phyloP scores from a whole-genome alignment of 2,888 invertebrate species.

The Xestia xanthographa region DNA sequence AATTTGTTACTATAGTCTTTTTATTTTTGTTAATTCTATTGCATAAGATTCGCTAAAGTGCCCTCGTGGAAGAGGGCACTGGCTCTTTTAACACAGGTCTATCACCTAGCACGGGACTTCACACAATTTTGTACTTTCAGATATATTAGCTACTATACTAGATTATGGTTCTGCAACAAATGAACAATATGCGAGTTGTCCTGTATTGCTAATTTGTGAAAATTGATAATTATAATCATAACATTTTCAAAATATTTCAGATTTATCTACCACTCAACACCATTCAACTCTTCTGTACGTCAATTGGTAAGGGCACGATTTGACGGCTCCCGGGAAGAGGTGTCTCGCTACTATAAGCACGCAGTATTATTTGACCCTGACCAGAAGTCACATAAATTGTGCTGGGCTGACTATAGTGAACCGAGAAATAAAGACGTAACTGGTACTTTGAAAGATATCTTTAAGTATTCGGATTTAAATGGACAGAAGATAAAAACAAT shows the following conservation, averaged over 20 bases:
- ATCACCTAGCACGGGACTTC: too few relatives aligned
- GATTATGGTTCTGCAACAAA: neutral
- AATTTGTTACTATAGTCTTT: too few relatives aligned
- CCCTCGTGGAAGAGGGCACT: too few relatives aligned
- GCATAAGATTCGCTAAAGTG: too few relatives aligned
- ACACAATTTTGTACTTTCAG: too few relatives aligned
- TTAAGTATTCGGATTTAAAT: neutral
- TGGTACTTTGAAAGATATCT: neutral
- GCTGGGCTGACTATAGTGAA: neutral
- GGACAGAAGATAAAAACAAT: neutral
- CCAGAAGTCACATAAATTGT: neutral
- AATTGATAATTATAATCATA: neutral
- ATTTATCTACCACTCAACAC: neutral
- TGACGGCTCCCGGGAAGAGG: neutral
- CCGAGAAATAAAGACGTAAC: neutral
- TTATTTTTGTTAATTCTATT: too few relatives aligned
- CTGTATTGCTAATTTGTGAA: neutral
- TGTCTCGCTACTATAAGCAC: too few relatives aligned
- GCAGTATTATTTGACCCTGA: neutral
- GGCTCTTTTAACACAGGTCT: too few relatives aligned
- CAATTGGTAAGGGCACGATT: neutral
- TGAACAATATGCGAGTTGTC: neutral
- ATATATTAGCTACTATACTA: too few relatives aligned
- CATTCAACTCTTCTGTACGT: too few relatives aligned
- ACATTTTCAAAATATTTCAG: neutral